phyloP scores from a whole-genome alignment of 2,113 vertebrate genomes.

The Calyptomena viridis region DNA sequence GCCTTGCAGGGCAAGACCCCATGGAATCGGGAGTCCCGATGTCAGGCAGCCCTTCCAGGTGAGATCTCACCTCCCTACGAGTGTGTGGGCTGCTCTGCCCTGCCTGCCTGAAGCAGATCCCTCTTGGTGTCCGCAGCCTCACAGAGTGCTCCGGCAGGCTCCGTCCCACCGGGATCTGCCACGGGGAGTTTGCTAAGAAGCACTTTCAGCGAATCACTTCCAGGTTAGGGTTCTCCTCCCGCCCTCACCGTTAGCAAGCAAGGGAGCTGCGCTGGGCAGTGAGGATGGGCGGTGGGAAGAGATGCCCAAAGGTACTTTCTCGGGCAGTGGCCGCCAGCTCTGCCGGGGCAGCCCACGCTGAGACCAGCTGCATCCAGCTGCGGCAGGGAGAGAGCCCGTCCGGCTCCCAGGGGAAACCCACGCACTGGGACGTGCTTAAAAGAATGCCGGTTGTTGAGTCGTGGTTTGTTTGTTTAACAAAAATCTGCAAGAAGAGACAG shows the following conservation, averaged over 20 bases:
- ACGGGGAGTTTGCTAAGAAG: fast-evolving
- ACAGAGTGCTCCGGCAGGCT: fast-evolving
- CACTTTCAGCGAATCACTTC: neutral
- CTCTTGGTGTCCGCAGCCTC: neutral
- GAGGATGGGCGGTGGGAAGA: neutral
- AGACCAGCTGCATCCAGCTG: neutral
- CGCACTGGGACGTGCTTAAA: fast-evolving
- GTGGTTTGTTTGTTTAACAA: neutral
- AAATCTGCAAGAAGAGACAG: neutral
- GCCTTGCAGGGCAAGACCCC: neutral
- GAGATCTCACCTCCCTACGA: neutral
- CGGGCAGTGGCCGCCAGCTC: neutral
- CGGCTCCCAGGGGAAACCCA: fast-evolving
- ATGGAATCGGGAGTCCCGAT: fast-evolving
- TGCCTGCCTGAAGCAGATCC: neutral
- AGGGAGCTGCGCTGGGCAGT: fast-evolving
- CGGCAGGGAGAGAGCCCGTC: fast-evolving
- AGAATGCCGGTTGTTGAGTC: neutral
- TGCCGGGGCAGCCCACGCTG: neutral
- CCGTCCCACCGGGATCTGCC: neutral
- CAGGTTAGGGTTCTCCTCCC: neutral
- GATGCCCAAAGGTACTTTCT: neutral
- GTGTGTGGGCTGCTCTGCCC: fast-evolving
- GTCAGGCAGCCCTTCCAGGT: neutral
- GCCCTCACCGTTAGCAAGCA: neutral